A percentile compares a stretch with the other conserved stretches of the same genome.
Conservation (phyloP, 2,113 vertebrate species). For the Amblyopsis rosae region DNA sequence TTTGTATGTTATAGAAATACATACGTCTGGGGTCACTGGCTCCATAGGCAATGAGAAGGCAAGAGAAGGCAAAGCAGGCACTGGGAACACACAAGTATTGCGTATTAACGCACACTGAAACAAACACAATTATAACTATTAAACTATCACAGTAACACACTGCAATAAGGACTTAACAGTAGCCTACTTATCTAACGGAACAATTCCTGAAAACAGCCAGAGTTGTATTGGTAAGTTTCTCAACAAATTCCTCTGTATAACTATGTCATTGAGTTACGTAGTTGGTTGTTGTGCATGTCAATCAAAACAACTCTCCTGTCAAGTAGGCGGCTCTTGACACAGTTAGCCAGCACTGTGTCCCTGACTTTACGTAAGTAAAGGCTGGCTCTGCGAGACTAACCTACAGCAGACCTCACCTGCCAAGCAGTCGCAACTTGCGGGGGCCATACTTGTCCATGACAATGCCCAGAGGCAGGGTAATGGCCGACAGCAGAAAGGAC, state of each 20-base stretch:
- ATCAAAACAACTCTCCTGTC: too few relatives aligned
- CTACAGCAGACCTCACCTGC: conserved; percentile 82
- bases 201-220: too few relatives aligned
- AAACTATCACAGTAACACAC: background rate
- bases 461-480: conserved; percentile 93
- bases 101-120: background rate
- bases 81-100: conserved; percentile 68
- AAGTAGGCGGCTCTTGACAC: too few relatives aligned
- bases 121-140: background rate
- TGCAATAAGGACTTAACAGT: too few relatives aligned
- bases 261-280: too few relatives aligned
- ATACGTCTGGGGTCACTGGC: conserved; percentile 90
- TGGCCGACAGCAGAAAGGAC: conserved; percentile 95
- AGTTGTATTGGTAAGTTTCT: too few relatives aligned
- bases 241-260: too few relatives aligned
- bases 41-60: conserved; percentile 92
- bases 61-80: conserved; percentile 91
- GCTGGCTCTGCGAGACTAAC: too few relatives aligned
- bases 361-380: too few relatives aligned
- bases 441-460: conserved; percentile 99
- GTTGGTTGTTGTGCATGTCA: too few relatives aligned
- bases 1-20: conserved; percentile 50
- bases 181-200: too few relatives aligned
- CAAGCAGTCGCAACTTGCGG: conserved; percentile 90
- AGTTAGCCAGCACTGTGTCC: too few relatives aligned